Percentiles rank a stretch among this genome's conserved stretches.
Conservation (phyloP, 2,888 invertebrate species). For the Venustoraphidia nigricollis region DNA sequence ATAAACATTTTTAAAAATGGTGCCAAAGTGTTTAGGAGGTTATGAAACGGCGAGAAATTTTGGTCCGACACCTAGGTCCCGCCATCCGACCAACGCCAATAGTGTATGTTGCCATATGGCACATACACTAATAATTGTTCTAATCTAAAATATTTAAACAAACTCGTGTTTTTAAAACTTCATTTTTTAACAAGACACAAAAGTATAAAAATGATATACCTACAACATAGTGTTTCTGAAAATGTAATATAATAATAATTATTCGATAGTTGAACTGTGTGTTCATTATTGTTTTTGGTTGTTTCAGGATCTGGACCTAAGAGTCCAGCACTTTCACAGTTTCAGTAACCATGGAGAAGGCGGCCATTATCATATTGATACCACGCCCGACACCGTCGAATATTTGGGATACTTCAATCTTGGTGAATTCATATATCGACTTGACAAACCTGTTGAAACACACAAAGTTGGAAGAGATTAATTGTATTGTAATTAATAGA, state of each 20-base stretch:
- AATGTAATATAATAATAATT: not conserved
- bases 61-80: no score
- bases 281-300: not conserved
- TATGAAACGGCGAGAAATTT: no score
- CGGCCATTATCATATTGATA: constrained; percentile 95
- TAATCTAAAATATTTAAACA: not conserved
- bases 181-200: not conserved
- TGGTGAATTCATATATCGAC: constrained; percentile 53
- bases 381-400: constrained; percentile 70
- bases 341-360: constrained; percentile 69
- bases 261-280: not conserved
- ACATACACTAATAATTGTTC: not conserved
- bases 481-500: constrained; percentile 13
- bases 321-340: constrained; percentile 94
- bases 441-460: constrained; percentile 54
- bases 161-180: no score
- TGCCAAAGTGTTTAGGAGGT: no score
- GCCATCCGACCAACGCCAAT: no score
- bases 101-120: no score
- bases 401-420: constrained; percentile 83
- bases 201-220: not conserved
- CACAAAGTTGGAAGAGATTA: constrained; percentile 65
- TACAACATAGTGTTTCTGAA: not conserved
- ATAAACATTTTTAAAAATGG: no score
- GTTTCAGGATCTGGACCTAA: constrained; percentile 67